phyloP scores from a whole-genome alignment of 2,797 vertebrate genomes.

The Acridotheres tristis region DNA sequence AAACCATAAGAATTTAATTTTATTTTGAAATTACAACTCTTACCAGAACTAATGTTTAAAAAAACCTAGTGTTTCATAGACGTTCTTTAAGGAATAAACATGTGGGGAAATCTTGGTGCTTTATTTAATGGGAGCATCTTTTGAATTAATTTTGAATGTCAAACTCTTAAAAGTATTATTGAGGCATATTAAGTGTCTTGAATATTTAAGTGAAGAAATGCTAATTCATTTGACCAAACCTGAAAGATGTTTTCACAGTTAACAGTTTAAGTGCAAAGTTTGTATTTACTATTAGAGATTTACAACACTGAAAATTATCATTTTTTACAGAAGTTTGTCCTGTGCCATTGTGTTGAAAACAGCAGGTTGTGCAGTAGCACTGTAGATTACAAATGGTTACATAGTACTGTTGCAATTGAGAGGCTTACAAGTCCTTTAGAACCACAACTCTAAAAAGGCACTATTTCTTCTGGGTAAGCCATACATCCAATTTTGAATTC shows the following conservation, averaged over 20 bases:
- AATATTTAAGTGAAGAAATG: constrained; percentile 8
- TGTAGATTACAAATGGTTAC: background rate
- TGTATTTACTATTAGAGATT: background rate
- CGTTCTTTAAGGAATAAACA: constrained; percentile 65
- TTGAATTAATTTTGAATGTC: constrained; percentile 21
- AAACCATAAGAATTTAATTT: constrained; percentile 43
- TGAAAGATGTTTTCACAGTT: background rate
- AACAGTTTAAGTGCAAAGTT: background rate
- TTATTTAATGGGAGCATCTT: background rate
- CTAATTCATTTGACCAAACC: background rate
- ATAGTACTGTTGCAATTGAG: background rate
- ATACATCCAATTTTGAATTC: background rate
- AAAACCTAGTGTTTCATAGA: constrained; percentile 14
- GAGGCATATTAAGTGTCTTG: background rate
- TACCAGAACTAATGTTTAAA: constrained; percentile 40
- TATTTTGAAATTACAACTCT: constrained; percentile 39
- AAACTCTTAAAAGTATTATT: background rate
- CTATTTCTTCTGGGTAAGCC: background rate
- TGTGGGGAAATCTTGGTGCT: constrained; percentile 30
- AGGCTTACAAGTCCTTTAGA: background rate
- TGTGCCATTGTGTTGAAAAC: background rate
- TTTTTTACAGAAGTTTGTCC: background rate
- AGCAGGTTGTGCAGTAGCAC: background rate
- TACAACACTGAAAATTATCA: background rate
- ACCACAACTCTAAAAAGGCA: background rate